Evolutionary conservation across 2,888 invertebrate genomes (phyloP).

Genomic region (Aproaerema taeniolella): DNA sequence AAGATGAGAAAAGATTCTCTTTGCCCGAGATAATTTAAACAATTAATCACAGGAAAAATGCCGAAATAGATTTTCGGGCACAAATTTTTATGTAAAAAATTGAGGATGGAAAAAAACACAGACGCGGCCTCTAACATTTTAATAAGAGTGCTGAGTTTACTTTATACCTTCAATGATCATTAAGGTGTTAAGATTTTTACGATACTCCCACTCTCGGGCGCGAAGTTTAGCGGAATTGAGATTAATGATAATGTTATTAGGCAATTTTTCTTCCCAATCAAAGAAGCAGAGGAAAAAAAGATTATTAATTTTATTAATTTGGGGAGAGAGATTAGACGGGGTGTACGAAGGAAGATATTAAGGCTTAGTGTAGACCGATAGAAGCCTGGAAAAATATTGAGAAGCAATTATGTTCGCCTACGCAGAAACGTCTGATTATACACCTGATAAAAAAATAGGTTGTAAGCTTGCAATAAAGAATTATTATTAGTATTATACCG

Average conservation of each 20-base stretch:
- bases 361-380: too few relatives aligned
- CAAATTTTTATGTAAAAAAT: conserved; percentile 1
- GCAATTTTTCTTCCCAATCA: neutral
- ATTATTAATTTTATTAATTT: conserved; percentile 19
- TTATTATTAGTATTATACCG: too few relatives aligned
- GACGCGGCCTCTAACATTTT: conserved; percentile 2
- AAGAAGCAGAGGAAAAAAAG: conserved; percentile 7
- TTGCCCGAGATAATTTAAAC: too few relatives aligned
- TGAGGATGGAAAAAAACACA: conserved; percentile 3
- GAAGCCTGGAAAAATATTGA: neutral
- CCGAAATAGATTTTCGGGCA: neutral
- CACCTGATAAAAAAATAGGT: too few relatives aligned
- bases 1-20: too few relatives aligned
- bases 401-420: too few relatives aligned
- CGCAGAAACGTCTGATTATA: too few relatives aligned
- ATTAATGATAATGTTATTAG: conserved; percentile 8
- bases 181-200: conserved; percentile 10
- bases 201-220: neutral
- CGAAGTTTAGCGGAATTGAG: neutral
- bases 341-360: conserved; percentile 1
- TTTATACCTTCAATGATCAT: conserved; percentile 10
- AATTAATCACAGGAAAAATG: too few relatives aligned
- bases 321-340: conserved; percentile 20
- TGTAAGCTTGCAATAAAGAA: too few relatives aligned
- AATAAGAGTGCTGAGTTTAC: conserved; percentile 7